These are phyloP conservation scores for Dicrurus megarhynchus DNA, from an alignment of 2,113 vertebrate species.

Conservation along the genomic window DNA sequence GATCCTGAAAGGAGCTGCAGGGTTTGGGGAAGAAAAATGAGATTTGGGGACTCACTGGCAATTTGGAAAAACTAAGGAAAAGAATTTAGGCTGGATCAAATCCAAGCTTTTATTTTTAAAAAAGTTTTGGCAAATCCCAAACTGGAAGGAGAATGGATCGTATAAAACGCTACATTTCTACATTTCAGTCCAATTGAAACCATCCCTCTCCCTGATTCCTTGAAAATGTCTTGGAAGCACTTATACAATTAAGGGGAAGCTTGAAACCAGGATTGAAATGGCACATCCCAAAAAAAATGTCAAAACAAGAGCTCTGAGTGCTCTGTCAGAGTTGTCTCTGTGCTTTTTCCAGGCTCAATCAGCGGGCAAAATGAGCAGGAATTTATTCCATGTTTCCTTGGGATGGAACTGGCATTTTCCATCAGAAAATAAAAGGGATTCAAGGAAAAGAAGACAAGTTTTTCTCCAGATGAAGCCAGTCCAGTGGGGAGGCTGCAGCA, in stretches of 20 bases:
- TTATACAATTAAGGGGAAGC: neutral
- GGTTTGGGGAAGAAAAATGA: neutral
- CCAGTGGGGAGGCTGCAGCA: too few species aligned
- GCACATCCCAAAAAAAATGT: neutral
- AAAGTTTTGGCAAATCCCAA: neutral
- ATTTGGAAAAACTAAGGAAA: neutral
- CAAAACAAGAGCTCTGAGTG: too few species aligned
- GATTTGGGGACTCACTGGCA: neutral
- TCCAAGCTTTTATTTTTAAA: neutral
- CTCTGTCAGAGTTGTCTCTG: too few species aligned
- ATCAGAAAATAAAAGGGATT: too few species aligned
- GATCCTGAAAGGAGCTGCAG: neutral
- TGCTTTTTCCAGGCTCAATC: too few species aligned
- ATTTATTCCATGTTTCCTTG: too few species aligned
- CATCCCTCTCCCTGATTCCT: constrained; percentile 19
- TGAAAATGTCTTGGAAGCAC: constrained; percentile 17
- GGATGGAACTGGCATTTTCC: too few species aligned
- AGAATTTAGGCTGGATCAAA: neutral
- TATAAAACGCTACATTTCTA: neutral
- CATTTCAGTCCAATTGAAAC: constrained; percentile 29
- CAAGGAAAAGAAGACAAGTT: too few species aligned
- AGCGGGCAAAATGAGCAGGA: too few species aligned
- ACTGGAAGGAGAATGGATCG: neutral
- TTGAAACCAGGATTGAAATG: neutral
- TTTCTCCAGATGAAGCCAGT: too few species aligned